These are phyloP conservation scores for Alligator sinensis DNA, from an alignment of 2,113 vertebrate genomes.

Conservation along the genomic window DNA sequence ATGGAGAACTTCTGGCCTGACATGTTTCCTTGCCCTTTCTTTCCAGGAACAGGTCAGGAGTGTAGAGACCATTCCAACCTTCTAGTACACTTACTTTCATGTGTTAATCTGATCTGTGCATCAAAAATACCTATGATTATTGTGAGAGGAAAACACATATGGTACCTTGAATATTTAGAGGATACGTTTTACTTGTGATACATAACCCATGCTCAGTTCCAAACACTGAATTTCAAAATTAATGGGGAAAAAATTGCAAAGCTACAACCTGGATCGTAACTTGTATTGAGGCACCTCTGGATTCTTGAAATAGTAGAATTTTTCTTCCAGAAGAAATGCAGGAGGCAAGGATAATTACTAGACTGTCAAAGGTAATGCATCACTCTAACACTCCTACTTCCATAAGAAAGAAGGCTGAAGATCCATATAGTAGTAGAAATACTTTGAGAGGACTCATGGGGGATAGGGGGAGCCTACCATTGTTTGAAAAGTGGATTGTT, in stretches of 20 bases:
- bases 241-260: background rate
- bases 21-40: background rate
- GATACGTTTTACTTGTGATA: background rate
- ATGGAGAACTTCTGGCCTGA: background rate
- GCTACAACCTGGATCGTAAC: background rate
- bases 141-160: background rate
- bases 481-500: background rate
- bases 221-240: background rate
- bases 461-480: background rate
- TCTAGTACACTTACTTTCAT: background rate
- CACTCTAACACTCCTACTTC: too few relatives aligned
- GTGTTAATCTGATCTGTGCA: background rate
- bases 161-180: background rate
- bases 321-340: background rate
- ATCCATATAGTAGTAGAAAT: background rate
- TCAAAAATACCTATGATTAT: constrained; percentile 3
- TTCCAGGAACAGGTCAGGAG: background rate
- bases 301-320: background rate
- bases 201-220: background rate
- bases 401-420: background rate
- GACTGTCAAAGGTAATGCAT: too few relatives aligned
- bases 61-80: background rate
- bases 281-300: background rate
- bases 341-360: too few relatives aligned
- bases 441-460: accelerated